Conservation (phyloP, 2,797 vertebrate genomes). For the Gymnocypris eckloni region DNA sequence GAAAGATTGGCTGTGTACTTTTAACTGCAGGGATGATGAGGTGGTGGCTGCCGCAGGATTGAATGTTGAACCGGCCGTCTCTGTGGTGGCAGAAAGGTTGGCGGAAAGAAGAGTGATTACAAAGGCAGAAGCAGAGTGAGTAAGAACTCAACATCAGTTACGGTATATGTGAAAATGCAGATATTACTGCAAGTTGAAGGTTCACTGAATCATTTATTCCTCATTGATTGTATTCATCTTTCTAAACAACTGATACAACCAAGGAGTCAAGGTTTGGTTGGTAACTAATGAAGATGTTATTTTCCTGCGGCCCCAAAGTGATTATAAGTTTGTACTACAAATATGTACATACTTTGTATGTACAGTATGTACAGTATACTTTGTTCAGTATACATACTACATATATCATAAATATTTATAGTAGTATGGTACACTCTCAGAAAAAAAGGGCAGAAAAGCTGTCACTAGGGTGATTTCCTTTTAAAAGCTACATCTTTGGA, state of each 20-base stretch:
- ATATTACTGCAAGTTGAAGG: neutral
- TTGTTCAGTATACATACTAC: neutral
- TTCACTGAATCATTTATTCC: neutral
- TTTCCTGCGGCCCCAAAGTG: neutral
- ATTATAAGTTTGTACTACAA: neutral
- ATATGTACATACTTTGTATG: neutral
- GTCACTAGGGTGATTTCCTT: neutral
- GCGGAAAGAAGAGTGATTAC: slow-evolving; percentile 78
- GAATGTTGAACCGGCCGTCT: slow-evolving; percentile 83
- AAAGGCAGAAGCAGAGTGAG: slow-evolving; percentile 81
- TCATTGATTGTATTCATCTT: neutral
- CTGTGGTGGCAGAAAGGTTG: slow-evolving; percentile 82
- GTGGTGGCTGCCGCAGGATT: slow-evolving; percentile 85
- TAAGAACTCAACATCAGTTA: neutral
- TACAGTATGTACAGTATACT: neutral
- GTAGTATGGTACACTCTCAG: neutral
- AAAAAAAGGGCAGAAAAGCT: neutral
- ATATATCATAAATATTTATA: neutral
- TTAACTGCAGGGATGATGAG: slow-evolving; percentile 71
- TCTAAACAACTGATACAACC: neutral
- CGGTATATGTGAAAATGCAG: neutral
- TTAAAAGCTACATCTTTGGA: neutral
- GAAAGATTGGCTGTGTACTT: neutral
- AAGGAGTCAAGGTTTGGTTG: too few relatives aligned
- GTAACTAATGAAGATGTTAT: neutral